Base-by-base conservation (phyloP, 2,888 invertebrate species). In the Furcula furcula region DNA sequence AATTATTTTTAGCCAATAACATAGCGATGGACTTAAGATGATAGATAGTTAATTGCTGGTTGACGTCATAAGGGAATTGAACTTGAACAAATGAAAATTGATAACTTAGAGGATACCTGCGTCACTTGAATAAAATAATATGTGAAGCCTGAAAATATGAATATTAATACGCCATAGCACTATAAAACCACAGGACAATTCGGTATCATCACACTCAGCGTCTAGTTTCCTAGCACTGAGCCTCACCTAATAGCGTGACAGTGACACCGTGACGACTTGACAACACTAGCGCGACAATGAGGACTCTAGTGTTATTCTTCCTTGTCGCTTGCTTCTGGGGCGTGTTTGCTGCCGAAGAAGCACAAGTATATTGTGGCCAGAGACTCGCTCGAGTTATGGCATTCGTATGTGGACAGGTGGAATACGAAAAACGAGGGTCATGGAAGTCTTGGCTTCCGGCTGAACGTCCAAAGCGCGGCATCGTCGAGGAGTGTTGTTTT, bases 401-500 rank as follows among this genome's bases (percentile, higher is more conserved):
- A 0, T 27, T 30, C 10, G 13, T 55, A 2, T 62, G 63, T 13
- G 15, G 36, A 10, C 40, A 46, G 0, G 29, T 29, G 7, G 29
- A 33, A 10, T 7, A 15, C 15, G 36, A 19, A 4, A 42, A 42
- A 10, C 31, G 39, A 25, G 27, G 39, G 1, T 33, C 22, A 6
- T n/a, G n/a, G 10, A 25, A 11, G 3, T 14, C 13, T n/a, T 9
- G 26, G 26, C 2, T 26, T 2, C 19, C 12, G 13, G 12, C 20
- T n/a, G 10, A 27, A 11, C 35, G 55, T 12, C 33, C 40, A 16
- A 62, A 58, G 32, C 31, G 62, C 9, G 53, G 48, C 3, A 37
- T 60, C 6, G 51, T 51, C 7, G 45, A 46, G 3, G 62, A 61
- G 7, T 65, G 64, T 47, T 62, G 62, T 20, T 32, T 40, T 7